Evolutionary conservation across 1,140 invertebrate genomes (phyloP).

Genomic region (Heterodera carotae): DNA sequence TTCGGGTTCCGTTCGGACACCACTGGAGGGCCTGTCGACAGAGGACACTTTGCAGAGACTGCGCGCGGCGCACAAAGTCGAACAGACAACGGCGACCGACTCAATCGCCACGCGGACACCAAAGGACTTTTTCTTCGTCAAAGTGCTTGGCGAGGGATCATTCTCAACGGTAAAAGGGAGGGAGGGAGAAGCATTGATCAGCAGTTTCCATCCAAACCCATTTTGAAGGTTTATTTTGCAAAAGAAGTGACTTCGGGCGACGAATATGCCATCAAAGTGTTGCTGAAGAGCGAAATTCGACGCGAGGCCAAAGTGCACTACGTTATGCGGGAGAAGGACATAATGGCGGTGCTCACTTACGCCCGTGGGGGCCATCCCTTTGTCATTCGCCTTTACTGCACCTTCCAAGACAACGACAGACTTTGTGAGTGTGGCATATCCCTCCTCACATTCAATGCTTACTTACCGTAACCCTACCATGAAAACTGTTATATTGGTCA

Average conservation of each 20-base stretch:
- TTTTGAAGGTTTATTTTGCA: conserved; percentile 45
- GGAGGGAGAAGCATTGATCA: neutral
- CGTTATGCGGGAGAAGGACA: conserved; percentile 87
- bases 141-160: conserved; percentile 53
- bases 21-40: neutral
- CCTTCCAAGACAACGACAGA: conserved; percentile 89
- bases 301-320: conserved; percentile 87
- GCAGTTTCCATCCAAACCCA: too few relatives aligned
- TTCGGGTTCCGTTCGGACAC: neutral
- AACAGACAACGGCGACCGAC: conserved; percentile 23
- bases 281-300: conserved; percentile 72
- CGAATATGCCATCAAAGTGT: conserved; percentile 55
- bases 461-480: neutral
- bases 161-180: conserved; percentile 68
- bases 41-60: conserved; percentile 22
- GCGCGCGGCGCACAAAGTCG: neutral
- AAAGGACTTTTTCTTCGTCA: conserved; percentile 53
- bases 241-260: conserved; percentile 49
- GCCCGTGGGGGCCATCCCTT: conserved; percentile 71
- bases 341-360: conserved; percentile 70
- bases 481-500: too few relatives aligned
- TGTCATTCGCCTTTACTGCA: conserved; percentile 89
- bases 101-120: conserved; percentile 36
- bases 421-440: conserved; percentile 73
- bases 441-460: neutral